A percentile compares a stretch with the other conserved stretches of the same genome.
These are phyloP conservation scores for Limosa lapponica DNA, from an alignment of 2,797 vertebrate genomes.

Conservation along the genomic window DNA sequence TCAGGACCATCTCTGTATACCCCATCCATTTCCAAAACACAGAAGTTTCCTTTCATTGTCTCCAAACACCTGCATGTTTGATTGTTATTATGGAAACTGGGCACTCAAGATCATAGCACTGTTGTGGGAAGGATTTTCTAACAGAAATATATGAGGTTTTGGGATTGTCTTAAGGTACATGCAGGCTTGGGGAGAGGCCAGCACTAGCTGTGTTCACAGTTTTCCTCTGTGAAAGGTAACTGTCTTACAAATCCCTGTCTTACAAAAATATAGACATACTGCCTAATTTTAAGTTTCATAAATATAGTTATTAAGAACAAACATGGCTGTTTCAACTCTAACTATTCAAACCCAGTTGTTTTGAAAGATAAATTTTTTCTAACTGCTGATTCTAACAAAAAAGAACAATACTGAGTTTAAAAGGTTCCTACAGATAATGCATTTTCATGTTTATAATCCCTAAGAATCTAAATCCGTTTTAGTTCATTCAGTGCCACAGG, in stretches of 20 bases:
- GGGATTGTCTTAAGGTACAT: not conserved
- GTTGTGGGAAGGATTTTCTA: not conserved
- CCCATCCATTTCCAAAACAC: not conserved
- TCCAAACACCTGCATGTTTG: not conserved
- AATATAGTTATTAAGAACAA: not conserved
- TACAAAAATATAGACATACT: not conserved
- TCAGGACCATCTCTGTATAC: not conserved
- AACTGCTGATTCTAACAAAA: not conserved
- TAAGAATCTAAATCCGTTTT: conserved; percentile 12
- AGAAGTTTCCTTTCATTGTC: not conserved
- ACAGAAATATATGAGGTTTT: not conserved
- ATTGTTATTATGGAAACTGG: not conserved
- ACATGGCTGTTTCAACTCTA: not conserved
- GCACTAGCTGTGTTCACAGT: rapidly evolving
- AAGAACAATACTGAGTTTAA: not conserved
- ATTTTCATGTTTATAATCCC: conserved; percentile 8
- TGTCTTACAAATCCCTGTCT: not conserved
- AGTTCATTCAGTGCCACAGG: not conserved
- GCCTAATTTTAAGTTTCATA: not conserved
- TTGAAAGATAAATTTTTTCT: not conserved
- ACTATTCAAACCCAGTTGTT: not conserved
- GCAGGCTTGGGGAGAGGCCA: not conserved
- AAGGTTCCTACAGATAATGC: not conserved
- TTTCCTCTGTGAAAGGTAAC: not conserved
- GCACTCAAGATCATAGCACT: not conserved